A percentile compares a stretch with the other conserved stretches of the same genome.
These are phyloP conservation scores for Drosophila mayri DNA, from an alignment of 1,140 invertebrate species.

Conservation along the genomic window DNA sequence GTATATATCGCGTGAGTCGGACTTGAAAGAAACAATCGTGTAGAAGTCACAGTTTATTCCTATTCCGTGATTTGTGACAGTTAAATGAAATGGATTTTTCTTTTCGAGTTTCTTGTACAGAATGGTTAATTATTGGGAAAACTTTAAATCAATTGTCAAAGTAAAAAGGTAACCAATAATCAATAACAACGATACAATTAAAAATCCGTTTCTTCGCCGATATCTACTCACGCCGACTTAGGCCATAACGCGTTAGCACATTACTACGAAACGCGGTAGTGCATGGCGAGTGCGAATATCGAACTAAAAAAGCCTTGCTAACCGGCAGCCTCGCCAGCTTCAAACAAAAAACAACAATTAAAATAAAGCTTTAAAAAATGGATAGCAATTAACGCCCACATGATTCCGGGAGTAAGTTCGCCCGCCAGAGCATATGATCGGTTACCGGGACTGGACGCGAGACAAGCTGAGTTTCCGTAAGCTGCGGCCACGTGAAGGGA, in stretches of 20 bases:
- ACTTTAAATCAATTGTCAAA: background rate
- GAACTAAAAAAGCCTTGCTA: slow-evolving; percentile 42
- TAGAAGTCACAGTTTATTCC: slow-evolving; percentile 7
- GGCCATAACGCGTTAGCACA: slow-evolving; percentile 5
- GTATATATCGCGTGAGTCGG: slow-evolving; percentile 8
- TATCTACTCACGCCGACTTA: background rate
- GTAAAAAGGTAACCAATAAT: background rate
- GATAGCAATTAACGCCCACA: slow-evolving; percentile 28
- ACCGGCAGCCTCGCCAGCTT: slow-evolving; percentile 32
- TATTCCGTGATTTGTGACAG: slow-evolving; percentile 4
- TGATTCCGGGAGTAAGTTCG: slow-evolving; percentile 10
- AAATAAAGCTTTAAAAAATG: slow-evolving; percentile 36
- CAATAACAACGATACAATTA: background rate
- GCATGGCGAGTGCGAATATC: slow-evolving; percentile 18
- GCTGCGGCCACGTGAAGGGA: slow-evolving; percentile 20
- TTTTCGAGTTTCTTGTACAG: background rate
- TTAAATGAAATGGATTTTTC: background rate
- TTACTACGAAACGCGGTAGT: slow-evolving; percentile 6
- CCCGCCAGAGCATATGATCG: slow-evolving; percentile 17
- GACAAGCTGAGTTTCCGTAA: slow-evolving; percentile 23
- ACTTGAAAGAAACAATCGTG: background rate
- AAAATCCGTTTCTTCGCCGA: background rate
- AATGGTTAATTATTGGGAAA: background rate
- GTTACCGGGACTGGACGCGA: slow-evolving; percentile 4
- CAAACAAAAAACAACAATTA: slow-evolving; percentile 50